Percentiles rank a stretch among this genome's conserved stretches.
phyloP scores from a whole-genome alignment of 2,797 vertebrate genomes.

The Anas acuta region DNA sequence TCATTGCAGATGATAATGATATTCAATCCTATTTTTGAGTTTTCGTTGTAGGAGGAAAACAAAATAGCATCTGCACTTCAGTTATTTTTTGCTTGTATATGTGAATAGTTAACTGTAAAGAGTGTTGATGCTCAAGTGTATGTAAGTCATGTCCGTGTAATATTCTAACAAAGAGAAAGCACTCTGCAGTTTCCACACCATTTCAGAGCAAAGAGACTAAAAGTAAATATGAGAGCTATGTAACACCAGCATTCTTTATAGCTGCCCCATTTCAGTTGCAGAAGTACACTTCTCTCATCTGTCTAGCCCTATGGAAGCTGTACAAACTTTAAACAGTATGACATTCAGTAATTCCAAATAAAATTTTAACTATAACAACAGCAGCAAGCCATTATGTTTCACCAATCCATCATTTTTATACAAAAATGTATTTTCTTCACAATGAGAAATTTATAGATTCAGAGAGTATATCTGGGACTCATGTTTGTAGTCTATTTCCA shows the following conservation, averaged over 20 bases:
- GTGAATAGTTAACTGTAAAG: neutral
- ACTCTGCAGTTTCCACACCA: neutral
- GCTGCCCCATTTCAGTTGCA: neutral
- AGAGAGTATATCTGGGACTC: conserved; percentile 28
- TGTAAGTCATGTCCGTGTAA: neutral
- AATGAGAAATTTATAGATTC: conserved; percentile 62
- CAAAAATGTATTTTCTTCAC: conserved; percentile 22
- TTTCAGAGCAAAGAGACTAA: neutral
- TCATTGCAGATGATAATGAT: neutral
- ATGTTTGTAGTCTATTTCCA: conserved; percentile 8
- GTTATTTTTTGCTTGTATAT: neutral
- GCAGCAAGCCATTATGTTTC: conserved; percentile 44
- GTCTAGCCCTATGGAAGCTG: neutral
- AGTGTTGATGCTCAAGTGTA: neutral
- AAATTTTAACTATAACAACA: conserved; percentile 37
- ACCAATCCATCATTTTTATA: conserved; percentile 47
- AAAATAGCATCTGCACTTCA: conserved; percentile 7
- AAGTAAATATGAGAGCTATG: neutral
- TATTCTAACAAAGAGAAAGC: neutral
- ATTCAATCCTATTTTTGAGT: conserved; percentile 14
- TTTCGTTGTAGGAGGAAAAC: conserved; percentile 19
- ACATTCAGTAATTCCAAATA: conserved; percentile 42
- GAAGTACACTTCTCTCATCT: neutral
- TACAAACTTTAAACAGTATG: neutral
- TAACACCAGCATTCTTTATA: neutral